Conservation (phyloP, 2,888 invertebrate genomes). For the Xestia c-nigrum region DNA sequence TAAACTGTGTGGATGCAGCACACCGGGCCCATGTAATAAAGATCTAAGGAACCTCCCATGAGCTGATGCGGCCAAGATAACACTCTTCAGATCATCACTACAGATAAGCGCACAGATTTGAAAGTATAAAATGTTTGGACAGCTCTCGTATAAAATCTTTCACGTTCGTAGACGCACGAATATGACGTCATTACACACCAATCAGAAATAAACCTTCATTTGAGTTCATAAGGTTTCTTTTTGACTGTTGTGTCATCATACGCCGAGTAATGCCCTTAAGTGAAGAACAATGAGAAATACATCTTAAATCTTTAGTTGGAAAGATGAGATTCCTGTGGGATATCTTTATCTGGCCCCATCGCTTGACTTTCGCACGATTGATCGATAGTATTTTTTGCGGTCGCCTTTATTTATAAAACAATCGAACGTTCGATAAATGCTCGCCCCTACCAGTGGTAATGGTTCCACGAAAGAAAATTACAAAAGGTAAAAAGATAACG, state of each 20-base stretch:
- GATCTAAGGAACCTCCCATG: constrained; percentile 88
- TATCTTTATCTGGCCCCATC: constrained; percentile 83
- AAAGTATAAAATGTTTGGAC: constrained; percentile 91
- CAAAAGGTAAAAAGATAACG: constrained; percentile 47
- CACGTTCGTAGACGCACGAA: constrained; percentile 86
- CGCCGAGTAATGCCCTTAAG: constrained; percentile 71
- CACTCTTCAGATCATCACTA: constrained; percentile 88
- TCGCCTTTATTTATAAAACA: constrained; percentile 90
- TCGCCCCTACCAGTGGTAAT: constrained; percentile 83
- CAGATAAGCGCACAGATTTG: constrained; percentile 88
- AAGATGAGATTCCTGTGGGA: constrained; percentile 68
- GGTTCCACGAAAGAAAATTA: constrained; percentile 56
- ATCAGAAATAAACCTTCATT: constrained; percentile 68
- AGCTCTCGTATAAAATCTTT: constrained; percentile 89
- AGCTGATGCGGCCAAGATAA: constrained; percentile 85
- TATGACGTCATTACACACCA: constrained; percentile 80
- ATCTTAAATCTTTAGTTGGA: constrained; percentile 63
- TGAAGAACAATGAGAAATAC: constrained; percentile 68
- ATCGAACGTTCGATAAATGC: constrained; percentile 88
- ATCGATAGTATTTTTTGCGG: constrained; percentile 90
- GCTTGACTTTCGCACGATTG: constrained; percentile 90
- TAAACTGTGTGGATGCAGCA: constrained; percentile 65
- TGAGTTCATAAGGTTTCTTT: constrained; percentile 68
- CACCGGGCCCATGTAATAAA: constrained; percentile 86
- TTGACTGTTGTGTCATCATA: constrained; percentile 61